Conservation (phyloP, 2,797 vertebrate genomes). For the Melopsittacus undulatus region DNA sequence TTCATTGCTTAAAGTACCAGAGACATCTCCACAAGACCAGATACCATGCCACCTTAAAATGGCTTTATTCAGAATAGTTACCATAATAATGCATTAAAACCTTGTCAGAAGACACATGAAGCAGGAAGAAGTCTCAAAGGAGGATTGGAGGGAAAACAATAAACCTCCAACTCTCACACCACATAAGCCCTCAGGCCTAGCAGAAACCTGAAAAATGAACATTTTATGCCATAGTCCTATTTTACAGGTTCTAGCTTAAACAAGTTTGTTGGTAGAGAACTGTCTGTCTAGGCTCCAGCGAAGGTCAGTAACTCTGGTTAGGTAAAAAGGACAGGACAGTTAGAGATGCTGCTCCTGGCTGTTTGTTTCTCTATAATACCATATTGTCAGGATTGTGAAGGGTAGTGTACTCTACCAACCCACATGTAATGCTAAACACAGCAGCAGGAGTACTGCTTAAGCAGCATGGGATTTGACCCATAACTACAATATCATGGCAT, state of each 20-base stretch:
- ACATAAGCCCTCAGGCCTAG: background rate
- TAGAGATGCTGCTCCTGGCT: background rate
- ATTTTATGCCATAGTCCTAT: background rate
- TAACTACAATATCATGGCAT: background rate
- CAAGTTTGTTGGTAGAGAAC: background rate
- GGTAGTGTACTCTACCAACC: background rate
- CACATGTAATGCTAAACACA: background rate
- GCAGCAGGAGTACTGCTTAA: background rate
- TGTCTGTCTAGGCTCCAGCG: background rate
- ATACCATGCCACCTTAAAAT: background rate
- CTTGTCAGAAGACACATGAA: background rate
- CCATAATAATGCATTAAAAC: background rate
- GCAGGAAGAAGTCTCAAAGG: background rate
- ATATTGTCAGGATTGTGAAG: accelerated
- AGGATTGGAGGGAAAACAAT: background rate
- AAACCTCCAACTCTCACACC: background rate
- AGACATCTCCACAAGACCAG: background rate
- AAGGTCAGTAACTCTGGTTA: background rate
- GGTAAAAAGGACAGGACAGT: background rate
- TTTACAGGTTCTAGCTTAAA: background rate
- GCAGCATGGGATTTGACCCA: background rate
- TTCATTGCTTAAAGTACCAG: background rate
- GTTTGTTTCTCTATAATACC: background rate
- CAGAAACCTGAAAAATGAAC: background rate
- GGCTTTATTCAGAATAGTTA: background rate